These are phyloP conservation scores for Rhinoraja longicauda DNA, from an alignment of 2,797 vertebrate genomes.

Conservation along the genomic window DNA sequence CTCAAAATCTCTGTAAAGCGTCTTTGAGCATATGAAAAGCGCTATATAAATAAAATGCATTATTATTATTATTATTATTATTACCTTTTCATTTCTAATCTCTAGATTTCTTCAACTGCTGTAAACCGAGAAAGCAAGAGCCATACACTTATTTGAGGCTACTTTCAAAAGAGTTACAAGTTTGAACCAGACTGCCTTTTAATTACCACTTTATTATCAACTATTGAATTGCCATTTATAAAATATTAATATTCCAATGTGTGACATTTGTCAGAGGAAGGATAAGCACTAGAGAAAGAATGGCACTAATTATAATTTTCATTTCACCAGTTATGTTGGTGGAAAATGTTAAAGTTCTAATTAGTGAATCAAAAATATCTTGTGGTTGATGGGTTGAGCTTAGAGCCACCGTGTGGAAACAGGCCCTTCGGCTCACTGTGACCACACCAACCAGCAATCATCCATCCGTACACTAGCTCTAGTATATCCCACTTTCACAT, in stretches of 20 bases:
- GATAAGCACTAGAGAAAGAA: background rate
- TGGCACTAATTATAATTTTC: background rate
- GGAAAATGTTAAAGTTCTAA: background rate
- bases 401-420: too few species aligned
- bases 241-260: background rate
- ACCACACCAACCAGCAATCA: too few species aligned
- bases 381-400: background rate
- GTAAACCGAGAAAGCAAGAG: background rate
- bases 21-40: too few species aligned
- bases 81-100: background rate
- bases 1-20: too few species aligned
- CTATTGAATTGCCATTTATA: background rate
- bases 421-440: too few species aligned
- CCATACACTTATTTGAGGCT: background rate
- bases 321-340: background rate
- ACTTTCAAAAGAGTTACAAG: background rate
- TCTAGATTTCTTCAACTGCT: background rate
- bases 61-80: too few species aligned
- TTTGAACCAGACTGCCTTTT: background rate
- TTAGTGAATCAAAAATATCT: background rate
- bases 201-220: background rate
- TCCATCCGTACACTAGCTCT: too few species aligned
- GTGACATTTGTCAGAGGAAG: slow-evolving; percentile 5
- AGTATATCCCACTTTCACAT: too few species aligned
- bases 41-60: too few species aligned